Evolutionary conservation across 2,797 vertebrate genomes (phyloP).

Genomic region (Manis javanica): DNA sequence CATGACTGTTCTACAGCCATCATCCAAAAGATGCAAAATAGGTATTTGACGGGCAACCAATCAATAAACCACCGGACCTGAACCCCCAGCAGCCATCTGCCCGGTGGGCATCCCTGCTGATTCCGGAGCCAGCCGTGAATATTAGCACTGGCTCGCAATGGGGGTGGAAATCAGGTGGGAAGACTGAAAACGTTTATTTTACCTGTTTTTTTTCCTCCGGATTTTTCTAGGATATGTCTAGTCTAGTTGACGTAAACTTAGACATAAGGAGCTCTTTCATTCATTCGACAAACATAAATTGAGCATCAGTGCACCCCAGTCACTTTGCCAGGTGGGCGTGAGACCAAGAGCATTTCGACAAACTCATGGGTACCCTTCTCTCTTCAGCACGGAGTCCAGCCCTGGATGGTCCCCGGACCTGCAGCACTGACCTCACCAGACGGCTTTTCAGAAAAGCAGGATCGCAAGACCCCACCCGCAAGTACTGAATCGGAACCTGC

Average conservation of each 20-base stretch:
- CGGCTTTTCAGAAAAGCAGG: background rate
- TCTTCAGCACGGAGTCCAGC: background rate
- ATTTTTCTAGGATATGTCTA: background rate
- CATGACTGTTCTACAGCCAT: background rate
- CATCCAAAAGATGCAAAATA: conserved; percentile 29
- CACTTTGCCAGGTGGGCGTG: background rate
- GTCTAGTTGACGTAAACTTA: background rate
- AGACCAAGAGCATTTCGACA: background rate
- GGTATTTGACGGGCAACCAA: background rate
- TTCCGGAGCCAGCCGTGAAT: background rate
- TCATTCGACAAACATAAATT: background rate
- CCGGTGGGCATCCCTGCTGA: background rate
- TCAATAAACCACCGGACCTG: background rate
- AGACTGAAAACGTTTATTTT: background rate
- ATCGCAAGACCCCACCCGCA: background rate
- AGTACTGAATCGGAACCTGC: background rate
- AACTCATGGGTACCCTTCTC: background rate
- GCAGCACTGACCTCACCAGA: background rate
- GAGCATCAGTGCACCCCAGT: background rate
- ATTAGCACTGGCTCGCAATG: background rate
- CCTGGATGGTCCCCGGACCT: background rate
- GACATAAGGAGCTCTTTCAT: background rate
- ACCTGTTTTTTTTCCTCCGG: background rate
- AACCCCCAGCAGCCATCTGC: background rate
- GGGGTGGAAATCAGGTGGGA: background rate